Base-by-base conservation (phyloP, 30 jellyfish, hydroid and myxozoan genomes). In the Phacellophora camtschatica region DNA sequence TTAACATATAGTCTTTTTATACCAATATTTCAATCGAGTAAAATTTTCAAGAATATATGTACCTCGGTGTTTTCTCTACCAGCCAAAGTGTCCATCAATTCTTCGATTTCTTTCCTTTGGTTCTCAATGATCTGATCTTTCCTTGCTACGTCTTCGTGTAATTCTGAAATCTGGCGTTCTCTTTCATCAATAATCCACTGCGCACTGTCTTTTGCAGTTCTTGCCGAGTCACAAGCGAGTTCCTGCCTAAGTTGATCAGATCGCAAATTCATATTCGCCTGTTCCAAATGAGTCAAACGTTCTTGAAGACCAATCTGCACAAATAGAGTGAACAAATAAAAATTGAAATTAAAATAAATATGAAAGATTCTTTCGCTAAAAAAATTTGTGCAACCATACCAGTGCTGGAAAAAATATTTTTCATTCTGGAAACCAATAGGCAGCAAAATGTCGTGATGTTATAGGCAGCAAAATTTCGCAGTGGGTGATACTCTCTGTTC, bases 11-110 rank as follows among this genome's bases (percentile, higher is more conserved):
- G 13, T 39, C 7, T 5, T 39, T 39, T 39, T 39, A 5, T 5
- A 39, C 13, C 13, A 39, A 39, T 39, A 39, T 5, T n/a, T n/a
- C n/a, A n/a, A n/a, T 39, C 13, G 51, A 5, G 51, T 39, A 13
- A 39, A 5, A 39, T 39, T 39, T 39, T 39, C 13, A 13, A 39
- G 51, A 13, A 39, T 39, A 13, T 39, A 39, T 28, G 1, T 39
- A 90, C 97, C 97, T 90, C 97, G 1, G 88, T 77, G 62, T 82
- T 55, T 37, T 77, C 84, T 64, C 83, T 76, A 16, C 82, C 87
- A 7, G 71, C 84, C 20, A 90, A 24, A 23, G 87, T 50, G 32
- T 83, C 91, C 19, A 58, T 67, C 73, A 90, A 36, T 37, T 62
- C 65, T 31, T 65, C 90, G 34, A 90, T 66, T 42, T 90, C 96